Evolutionary conservation across 2,113 vertebrate genomes (phyloP).

Genomic region (Chrysochloris asiatica): DNA sequence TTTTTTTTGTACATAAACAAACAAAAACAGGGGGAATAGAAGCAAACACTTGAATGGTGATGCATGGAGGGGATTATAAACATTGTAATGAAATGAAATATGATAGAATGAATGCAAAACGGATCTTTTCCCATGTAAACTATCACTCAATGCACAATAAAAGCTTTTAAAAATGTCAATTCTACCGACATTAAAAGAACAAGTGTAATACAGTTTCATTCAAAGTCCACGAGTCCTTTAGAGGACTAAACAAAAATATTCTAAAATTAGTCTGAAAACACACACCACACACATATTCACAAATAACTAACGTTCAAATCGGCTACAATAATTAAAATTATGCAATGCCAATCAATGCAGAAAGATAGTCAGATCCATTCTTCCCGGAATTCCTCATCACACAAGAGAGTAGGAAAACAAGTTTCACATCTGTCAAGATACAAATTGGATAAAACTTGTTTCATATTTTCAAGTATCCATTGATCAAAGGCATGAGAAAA

Average conservation of each 20-base stretch:
- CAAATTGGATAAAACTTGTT: slow-evolving; percentile 50
- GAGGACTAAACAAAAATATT: slow-evolving; percentile 27
- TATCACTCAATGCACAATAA: too few species aligned
- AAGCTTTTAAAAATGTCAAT: slow-evolving; percentile 42
- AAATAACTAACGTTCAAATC: slow-evolving; percentile 30
- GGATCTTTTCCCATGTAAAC: too few species aligned
- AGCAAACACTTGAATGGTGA: too few species aligned
- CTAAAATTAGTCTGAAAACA: slow-evolving; percentile 31
- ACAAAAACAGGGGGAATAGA: too few species aligned
- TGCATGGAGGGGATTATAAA: too few species aligned
- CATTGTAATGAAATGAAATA: too few species aligned
- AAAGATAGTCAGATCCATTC: slow-evolving; percentile 18
- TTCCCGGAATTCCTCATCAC: slow-evolving; percentile 28
- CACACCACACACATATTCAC: neutral
- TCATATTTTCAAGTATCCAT: slow-evolving; percentile 36
- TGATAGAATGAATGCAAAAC: too few species aligned
- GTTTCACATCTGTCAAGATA: slow-evolving; percentile 20
- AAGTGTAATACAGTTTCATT: neutral
- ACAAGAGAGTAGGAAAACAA: slow-evolving; percentile 2
- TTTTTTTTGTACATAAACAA: too few species aligned
- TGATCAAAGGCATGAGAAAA: slow-evolving; percentile 64
- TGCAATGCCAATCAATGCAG: neutral
- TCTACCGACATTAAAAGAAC: slow-evolving; percentile 19
- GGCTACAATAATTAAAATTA: slow-evolving; percentile 14
- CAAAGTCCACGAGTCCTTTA: slow-evolving; percentile 41